Percentiles rank a stretch among this genome's conserved stretches.
Evolutionary conservation across 2,888 invertebrate genomes (phyloP).

Genomic region (Conomelus anceps): DNA sequence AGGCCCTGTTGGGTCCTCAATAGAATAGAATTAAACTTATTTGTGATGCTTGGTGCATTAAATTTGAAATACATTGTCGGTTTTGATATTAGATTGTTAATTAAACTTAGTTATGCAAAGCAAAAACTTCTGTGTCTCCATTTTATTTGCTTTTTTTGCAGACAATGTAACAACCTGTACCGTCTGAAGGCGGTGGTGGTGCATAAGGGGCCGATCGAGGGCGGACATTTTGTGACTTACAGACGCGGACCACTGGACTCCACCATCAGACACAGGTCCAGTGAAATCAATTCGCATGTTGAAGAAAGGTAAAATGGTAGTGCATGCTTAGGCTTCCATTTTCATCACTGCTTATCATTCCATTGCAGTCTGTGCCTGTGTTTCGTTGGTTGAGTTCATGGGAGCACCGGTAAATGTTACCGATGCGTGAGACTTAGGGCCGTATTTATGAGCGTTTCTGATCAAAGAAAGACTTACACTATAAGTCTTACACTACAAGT

Average conservation of each 20-base stretch:
- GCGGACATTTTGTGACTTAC: conserved; percentile 94
- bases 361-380: too few relatives aligned
- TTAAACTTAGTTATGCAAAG: background rate
- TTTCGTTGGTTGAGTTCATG: too few relatives aligned
- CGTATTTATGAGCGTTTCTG: too few relatives aligned
- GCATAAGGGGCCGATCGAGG: conserved; percentile 81
- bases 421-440: too few relatives aligned
- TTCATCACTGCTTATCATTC: background rate
- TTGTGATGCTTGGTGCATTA: too few relatives aligned
- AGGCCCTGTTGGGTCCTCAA: too few relatives aligned
- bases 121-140: background rate
- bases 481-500: too few relatives aligned
- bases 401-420: too few relatives aligned
- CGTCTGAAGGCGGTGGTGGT: conserved; percentile 78
- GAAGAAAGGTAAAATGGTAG: conserved; percentile 11
- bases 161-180: conserved; percentile 49
- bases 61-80: too few relatives aligned
- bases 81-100: too few relatives aligned
- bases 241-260: conserved; percentile 55
- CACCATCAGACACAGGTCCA: conserved; percentile 37
- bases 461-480: too few relatives aligned
- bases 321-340: background rate
- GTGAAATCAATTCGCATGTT: conserved; percentile 24
- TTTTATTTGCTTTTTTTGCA: background rate
- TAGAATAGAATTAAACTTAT: too few relatives aligned